Evolutionary conservation across 1,140 invertebrate genomes (phyloP).

Genomic region (Listronotus bonariensis): DNA sequence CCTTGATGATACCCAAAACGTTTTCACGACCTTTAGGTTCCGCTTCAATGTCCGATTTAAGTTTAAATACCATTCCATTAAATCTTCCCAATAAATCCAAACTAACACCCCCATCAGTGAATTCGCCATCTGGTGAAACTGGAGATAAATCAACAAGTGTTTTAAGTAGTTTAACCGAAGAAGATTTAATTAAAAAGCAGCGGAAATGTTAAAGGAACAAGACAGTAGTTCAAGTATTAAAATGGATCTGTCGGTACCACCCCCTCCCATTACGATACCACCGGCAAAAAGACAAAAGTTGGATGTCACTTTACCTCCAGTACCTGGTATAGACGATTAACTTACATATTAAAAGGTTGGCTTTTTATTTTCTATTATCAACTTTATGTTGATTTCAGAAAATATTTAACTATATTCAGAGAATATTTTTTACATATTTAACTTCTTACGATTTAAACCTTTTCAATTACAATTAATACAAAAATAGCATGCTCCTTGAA

Average conservation of each 20-base stretch:
- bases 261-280: neutral
- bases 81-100: constrained; percentile 55
- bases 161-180: constrained; percentile 59
- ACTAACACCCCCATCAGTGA: constrained; percentile 24
- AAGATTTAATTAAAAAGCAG: constrained; percentile 63
- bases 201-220: constrained; percentile 60
- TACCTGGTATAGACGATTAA: constrained; percentile 39
- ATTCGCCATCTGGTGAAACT: constrained; percentile 15
- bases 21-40: constrained; percentile 45
- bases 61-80: constrained; percentile 50
- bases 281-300: constrained; percentile 15
- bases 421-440: neutral
- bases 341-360: too few relatives aligned
- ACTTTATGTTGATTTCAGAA: neutral
- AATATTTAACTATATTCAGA: neutral
- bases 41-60: neutral
- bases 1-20: constrained; percentile 53
- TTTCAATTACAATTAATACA: too few relatives aligned
- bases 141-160: constrained; percentile 53
- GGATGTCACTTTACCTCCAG: constrained; percentile 32
- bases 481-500: too few relatives aligned
- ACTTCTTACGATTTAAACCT: too few relatives aligned
- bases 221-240: neutral
- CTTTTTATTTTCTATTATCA: neutral
- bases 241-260: neutral